phyloP scores from a whole-genome alignment of 2,888 invertebrate genomes.

The Xylocampa areola region DNA sequence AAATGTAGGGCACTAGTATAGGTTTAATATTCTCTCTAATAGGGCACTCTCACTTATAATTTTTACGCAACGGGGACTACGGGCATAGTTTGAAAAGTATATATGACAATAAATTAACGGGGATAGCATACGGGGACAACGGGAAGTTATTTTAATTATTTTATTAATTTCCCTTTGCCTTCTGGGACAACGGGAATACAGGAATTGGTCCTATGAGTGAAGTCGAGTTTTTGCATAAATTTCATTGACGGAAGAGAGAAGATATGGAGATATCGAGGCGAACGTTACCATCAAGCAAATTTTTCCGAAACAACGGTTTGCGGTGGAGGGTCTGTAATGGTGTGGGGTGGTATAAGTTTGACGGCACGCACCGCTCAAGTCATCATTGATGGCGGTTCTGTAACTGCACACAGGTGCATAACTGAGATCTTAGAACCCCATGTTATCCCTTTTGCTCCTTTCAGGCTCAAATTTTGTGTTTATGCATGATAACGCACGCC shows the following conservation, averaged over 20 bases:
- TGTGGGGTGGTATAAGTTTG: slow-evolving; percentile 30
- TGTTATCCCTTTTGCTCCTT: slow-evolving; percentile 9
- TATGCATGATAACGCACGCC: slow-evolving; percentile 19
- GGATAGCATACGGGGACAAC: too few relatives aligned
- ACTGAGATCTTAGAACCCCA: slow-evolving; percentile 8
- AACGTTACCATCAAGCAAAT: slow-evolving; percentile 3
- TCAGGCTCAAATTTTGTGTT: slow-evolving; percentile 1
- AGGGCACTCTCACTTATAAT: too few relatives aligned
- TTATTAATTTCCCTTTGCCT: too few relatives aligned
- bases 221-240: neutral
- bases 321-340: slow-evolving; percentile 35
- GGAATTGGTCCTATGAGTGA: slow-evolving; percentile 2
- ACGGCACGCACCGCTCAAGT: slow-evolving; percentile 30
- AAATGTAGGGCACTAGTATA: too few relatives aligned
- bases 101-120: too few relatives aligned
- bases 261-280: neutral
- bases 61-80: too few relatives aligned
- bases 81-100: too few relatives aligned
- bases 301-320: slow-evolving; percentile 7
- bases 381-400: slow-evolving; percentile 6
- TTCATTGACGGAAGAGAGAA: neutral
- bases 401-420: slow-evolving; percentile 9
- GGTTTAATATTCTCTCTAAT: too few relatives aligned
- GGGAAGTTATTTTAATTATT: too few relatives aligned
- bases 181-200: too few relatives aligned